Conservation (phyloP, 2,113 vertebrate genomes). For the Dicentrarchus labrax region DNA sequence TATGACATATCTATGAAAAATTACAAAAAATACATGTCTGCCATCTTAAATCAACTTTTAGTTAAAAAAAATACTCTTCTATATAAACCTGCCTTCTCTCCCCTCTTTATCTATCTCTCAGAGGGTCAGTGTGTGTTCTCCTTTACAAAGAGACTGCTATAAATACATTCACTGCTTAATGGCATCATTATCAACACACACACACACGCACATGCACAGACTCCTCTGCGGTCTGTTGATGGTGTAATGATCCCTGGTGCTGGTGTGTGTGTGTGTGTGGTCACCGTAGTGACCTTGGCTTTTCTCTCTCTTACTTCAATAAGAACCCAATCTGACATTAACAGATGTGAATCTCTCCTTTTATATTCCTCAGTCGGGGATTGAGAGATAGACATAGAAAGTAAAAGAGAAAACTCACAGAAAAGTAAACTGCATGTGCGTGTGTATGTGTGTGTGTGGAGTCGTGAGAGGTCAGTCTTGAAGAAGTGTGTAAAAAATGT, state of each 20-base stretch:
- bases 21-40: not conserved
- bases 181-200: conserved; percentile 46
- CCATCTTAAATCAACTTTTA: not conserved
- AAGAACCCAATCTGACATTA: not conserved
- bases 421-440: not conserved
- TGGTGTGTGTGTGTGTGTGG: conserved; percentile 6
- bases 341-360: not conserved
- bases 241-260: conserved; percentile 14
- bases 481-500: no score
- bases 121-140: conserved; percentile 43
- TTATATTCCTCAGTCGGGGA: not conserved
- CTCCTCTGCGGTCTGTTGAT: conserved; percentile 1
- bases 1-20: not conserved
- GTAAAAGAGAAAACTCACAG: not conserved
- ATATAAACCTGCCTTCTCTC: not conserved
- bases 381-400: not conserved
- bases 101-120: not conserved
- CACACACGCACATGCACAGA: conserved; percentile 17
- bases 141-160: conserved; percentile 38
- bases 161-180: conserved; percentile 50
- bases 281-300: conserved; percentile 7
- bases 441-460: conserved; percentile 10
- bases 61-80: not conserved
- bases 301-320: not conserved
- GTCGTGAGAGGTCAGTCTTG: not conserved